phyloP scores from a whole-genome alignment of 2,113 vertebrate genomes.

The Micromys minutus region DNA sequence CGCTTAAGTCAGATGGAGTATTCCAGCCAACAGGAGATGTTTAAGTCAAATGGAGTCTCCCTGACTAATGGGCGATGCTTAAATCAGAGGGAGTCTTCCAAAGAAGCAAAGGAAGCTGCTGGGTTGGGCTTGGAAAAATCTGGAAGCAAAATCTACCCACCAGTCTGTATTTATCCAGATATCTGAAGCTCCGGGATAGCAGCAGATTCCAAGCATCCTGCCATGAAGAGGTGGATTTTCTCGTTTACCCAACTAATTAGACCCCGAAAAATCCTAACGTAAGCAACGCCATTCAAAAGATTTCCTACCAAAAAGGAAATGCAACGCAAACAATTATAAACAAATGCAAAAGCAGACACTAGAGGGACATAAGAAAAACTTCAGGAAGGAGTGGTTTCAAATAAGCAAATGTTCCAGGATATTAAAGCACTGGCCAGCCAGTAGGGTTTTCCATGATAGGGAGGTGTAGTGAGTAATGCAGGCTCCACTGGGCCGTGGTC shows the following conservation, averaged over 20 bases:
- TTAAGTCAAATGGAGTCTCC: too few relatives aligned
- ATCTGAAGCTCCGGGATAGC: conserved; percentile 35
- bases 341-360: conserved; percentile 48
- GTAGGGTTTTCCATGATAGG: neutral
- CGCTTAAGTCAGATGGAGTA: too few relatives aligned
- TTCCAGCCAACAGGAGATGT: too few relatives aligned
- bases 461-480: neutral
- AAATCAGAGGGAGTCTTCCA: neutral
- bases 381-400: neutral
- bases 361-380: conserved; percentile 18
- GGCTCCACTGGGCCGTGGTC: neutral
- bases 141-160: conserved; percentile 64
- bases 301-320: neutral
- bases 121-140: conserved; percentile 57
- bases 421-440: neutral
- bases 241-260: conserved; percentile 60
- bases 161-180: conserved; percentile 64
- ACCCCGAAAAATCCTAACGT: conserved; percentile 57
- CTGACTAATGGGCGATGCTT: too few relatives aligned
- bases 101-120: conserved; percentile 57
- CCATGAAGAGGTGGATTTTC: conserved; percentile 51
- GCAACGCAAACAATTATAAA: conserved; percentile 37
- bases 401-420: conserved; percentile 34
- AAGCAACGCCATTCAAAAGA: conserved; percentile 32
- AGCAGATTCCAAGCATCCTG: conserved; percentile 61